Evolutionary conservation across 2,797 vertebrate genomes (phyloP), one percentile per base, ranked within the genome.

Genomic region (Poeciliopsis paucimaculata): DNA sequence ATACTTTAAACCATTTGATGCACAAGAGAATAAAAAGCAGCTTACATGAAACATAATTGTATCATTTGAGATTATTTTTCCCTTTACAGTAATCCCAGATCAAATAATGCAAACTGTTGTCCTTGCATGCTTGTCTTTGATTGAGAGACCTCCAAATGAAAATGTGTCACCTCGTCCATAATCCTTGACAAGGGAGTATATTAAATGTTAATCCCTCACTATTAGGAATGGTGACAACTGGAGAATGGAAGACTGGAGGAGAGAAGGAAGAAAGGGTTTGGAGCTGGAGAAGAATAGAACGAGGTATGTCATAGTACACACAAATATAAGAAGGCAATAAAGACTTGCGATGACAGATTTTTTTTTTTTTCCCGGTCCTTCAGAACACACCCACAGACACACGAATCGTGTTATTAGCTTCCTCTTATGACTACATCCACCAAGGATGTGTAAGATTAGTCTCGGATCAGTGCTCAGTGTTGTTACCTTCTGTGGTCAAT

Each of bases 91-190:
- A 92, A 93, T 91, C 88, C 86, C 45, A 73, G 74, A 91, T 92
- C 76, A 90, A 90, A 90, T 90, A 79, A 82, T 86, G 81, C 49
- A 79, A 74, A 66, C n/a, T 77, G 84, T 82, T 51, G 77, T 75
- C 78, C 80, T 83, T 86, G 73, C 47, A 55, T 28, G 46, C 60
- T 66, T 87, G n/a, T 34, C 72, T 62, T 87, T 81, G 84, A 86
- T 77, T 71, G 53, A 82, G 75, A 75, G 79, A 87, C 76, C 74
- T 80, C 62, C 60, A 85, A 92, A 94, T 92, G 82, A 89, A 92
- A 93, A 85, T 83, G 85, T 89, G 90, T 94, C 89, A 94, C 92
- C 91, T 94, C 90, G 83, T 86, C 77, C n/a, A 31, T 92, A 95
- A 95, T 93, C 93, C 91, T 77, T 80, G 76, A 76, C 81, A 87